Evolutionary conservation across 2,113 vertebrate species (phyloP), one percentile per base, ranked within the genome.

Genomic region (Hyla sarda): DNA sequence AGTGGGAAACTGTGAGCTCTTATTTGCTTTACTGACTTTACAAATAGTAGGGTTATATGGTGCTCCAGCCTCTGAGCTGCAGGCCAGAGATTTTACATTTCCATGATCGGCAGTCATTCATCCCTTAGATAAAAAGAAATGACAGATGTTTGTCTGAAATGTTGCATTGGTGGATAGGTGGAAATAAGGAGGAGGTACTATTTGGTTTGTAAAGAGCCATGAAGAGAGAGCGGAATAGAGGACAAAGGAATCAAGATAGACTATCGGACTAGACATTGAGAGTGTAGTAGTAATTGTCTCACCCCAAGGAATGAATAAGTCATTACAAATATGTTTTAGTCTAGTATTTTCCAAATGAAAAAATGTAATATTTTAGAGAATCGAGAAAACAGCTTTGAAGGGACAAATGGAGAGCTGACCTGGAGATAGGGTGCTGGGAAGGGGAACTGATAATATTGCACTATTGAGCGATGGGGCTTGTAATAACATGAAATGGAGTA

Each of bases 361-460:
- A 28, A 25, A 7, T 16, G 41, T 17, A 14, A 60, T 12, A 41
- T 45, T 37, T 37, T n/a, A 58, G 23, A 17, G 62, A 60, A 58
- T 58, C 76, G 11, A 28, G 50, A 34, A 10, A 34, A 52, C 74
- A 50, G 30, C 25, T 54, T 13, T 6, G 34, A 30, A 78, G 25
- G 11, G 75, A 30, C 11, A 79, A 13, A 25, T 25, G 9, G 12
- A 41, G 17, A 30, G 54, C 54, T 47, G 78, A 28, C 56, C 54
- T 62, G 56, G 56, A 62, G 21, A 80, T 62, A 60, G 78, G 78
- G 56, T 19, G 71, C 82, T 74, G 52, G 16, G 23, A 58, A 19
- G 52, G 37, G 17, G 32, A n/a, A 83, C 13, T 72, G 19, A 56
- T 60, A 54, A 84, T 73, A 41, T 75, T 28, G 52, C 69, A 45